Percentiles rank a stretch among this genome's conserved stretches.
These are phyloP conservation scores for Eupithecia inturbata DNA, from an alignment of 2,888 invertebrate genomes.

Conservation along the genomic window DNA sequence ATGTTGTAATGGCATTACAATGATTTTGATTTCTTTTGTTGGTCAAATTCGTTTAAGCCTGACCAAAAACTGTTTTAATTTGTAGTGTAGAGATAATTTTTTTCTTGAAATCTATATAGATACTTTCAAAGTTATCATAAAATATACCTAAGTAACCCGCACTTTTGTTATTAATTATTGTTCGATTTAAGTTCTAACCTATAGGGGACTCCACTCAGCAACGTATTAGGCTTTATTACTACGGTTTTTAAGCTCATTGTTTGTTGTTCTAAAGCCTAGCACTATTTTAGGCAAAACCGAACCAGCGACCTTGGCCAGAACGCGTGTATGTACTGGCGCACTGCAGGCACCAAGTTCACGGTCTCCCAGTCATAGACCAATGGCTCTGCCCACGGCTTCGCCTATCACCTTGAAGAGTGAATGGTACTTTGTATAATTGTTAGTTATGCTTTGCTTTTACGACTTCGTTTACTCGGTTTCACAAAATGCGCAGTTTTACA, in stretches of 20 bases:
- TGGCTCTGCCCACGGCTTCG: conserved; percentile 20
- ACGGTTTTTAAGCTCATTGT: background rate
- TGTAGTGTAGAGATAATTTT: background rate
- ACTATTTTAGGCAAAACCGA: conserved; percentile 26
- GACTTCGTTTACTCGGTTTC: conserved; percentile 10
- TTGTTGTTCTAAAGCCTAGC: conserved; percentile 1
- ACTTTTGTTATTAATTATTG: background rate
- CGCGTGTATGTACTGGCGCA: conserved; percentile 39
- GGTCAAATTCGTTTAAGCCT: background rate
- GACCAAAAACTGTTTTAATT: background rate
- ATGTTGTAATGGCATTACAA: background rate
- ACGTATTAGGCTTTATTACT: background rate
- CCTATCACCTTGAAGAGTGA: conserved; percentile 22
- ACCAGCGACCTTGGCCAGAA: conserved; percentile 40
- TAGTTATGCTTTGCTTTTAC: conserved; percentile 2
- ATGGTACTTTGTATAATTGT: conserved; percentile 26
- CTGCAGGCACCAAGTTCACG: conserved; percentile 44
- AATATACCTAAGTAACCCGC: background rate
- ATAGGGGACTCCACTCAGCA: background rate
- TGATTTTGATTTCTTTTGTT: background rate
- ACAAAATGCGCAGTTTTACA: conserved; percentile 19
- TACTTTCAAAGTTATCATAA: background rate
- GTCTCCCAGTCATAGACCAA: conserved; percentile 32
- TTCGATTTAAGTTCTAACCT: background rate
- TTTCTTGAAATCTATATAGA: background rate